Percentiles rank a stretch among this genome's conserved stretches.
Evolutionary conservation across 2,888 invertebrate species (phyloP).

Genomic region (Aethes cnicana): DNA sequence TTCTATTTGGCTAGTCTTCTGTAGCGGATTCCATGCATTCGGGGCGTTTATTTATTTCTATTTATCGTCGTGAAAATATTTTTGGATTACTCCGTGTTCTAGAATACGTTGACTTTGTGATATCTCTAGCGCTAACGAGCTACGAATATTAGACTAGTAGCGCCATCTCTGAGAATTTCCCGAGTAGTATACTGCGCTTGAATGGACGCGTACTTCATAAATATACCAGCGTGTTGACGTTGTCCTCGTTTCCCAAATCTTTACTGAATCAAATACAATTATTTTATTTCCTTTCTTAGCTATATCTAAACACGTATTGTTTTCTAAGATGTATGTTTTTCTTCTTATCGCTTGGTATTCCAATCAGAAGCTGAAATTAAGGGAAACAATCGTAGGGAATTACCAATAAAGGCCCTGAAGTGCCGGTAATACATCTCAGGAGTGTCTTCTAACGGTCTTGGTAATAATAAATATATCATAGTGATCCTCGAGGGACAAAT

Average conservation of each 20-base stretch:
- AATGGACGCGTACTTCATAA: too few relatives aligned
- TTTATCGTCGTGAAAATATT: conserved; percentile 1
- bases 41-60: conserved; percentile 4
- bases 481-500: conserved; percentile 72
- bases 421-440: conserved; percentile 71
- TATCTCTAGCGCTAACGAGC: background rate
- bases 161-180: conserved; percentile 25
- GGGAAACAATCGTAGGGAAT: conserved; percentile 12
- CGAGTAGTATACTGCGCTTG: too few relatives aligned
- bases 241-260: background rate
- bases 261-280: too few relatives aligned
- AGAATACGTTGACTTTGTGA: conserved; percentile 1
- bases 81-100: too few relatives aligned
- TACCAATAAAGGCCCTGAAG: conserved; percentile 50
- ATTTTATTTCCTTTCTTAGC: too few relatives aligned
- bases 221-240: too few relatives aligned
- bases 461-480: conserved; percentile 81
- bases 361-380: conserved; percentile 12
- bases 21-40: conserved; percentile 19
- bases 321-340: too few relatives aligned
- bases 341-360: conserved; percentile 1
- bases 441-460: conserved; percentile 71
- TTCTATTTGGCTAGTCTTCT: conserved; percentile 23
- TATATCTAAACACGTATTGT: too few relatives aligned
- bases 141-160: conserved; percentile 9